These are phyloP conservation scores for Prinia subflava DNA, from an alignment of 2,113 vertebrate species.

Conservation along the genomic window DNA sequence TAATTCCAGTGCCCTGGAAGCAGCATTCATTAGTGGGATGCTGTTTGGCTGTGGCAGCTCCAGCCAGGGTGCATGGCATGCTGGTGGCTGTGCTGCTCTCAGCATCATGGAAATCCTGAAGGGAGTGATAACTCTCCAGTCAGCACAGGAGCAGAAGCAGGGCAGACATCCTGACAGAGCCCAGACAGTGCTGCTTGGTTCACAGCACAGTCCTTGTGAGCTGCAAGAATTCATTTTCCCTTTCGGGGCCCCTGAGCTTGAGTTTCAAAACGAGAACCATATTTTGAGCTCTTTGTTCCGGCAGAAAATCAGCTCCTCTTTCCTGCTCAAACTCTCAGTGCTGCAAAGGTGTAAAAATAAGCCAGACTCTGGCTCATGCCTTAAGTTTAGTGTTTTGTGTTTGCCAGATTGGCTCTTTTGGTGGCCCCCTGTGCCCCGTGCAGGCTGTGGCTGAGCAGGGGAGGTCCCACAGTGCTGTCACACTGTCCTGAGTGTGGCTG, in stretches of 20 bases:
- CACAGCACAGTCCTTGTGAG: background rate
- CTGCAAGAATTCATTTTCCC: constrained; percentile 1
- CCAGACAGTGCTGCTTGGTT: background rate
- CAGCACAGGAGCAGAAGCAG: background rate
- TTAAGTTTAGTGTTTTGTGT: background rate
- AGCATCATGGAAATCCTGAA: background rate
- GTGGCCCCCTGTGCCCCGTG: background rate
- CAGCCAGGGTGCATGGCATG: background rate
- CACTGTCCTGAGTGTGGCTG: background rate
- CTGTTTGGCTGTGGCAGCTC: background rate
- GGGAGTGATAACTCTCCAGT: background rate
- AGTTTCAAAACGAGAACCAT: background rate
- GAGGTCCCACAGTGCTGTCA: background rate
- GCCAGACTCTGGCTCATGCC: background rate
- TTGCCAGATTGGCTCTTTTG: background rate
- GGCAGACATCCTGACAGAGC: background rate
- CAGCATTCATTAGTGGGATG: background rate
- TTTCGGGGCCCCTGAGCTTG: background rate
- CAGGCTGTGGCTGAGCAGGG: background rate
- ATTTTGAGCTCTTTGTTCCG: background rate
- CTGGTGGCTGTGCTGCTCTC: background rate
- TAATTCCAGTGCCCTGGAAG: background rate
- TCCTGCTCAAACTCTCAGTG: background rate
- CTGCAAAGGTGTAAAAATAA: background rate
- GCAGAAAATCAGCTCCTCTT: background rate